Evolutionary conservation across 2,113 vertebrate species (phyloP).

Genomic region (Barnardius zonarius): DNA sequence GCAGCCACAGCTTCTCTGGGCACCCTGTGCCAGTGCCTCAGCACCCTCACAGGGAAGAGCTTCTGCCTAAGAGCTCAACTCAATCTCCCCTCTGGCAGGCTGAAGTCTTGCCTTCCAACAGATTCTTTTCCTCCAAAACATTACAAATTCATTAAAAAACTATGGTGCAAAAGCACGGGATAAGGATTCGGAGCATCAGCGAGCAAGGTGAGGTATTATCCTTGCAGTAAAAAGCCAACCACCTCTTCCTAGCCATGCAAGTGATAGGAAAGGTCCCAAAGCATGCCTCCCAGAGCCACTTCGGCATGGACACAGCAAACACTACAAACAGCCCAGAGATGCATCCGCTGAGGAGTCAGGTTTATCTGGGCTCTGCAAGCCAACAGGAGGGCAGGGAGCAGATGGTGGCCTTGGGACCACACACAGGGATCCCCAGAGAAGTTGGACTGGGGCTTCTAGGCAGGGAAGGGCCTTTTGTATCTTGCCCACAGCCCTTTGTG

Average conservation of each 20-base stretch:
- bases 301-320: background rate
- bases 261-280: background rate
- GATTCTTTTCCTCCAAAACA: background rate
- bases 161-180: background rate
- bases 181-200: background rate
- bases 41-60: background rate
- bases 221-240: background rate
- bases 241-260: background rate
- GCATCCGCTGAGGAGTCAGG: no score
- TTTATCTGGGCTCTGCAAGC: background rate
- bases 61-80: background rate
- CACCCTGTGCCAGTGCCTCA: background rate
- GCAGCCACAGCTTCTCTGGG: no score
- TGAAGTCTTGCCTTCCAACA: background rate
- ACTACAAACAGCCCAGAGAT: background rate
- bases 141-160: background rate
- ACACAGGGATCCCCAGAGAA: background rate
- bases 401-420: background rate
- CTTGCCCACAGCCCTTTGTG: background rate
- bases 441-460: background rate
- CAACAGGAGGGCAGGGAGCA: background rate
- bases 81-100: background rate
- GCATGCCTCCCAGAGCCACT: background rate
- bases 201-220: background rate
- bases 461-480: background rate